Evolutionary conservation across 2,113 vertebrate genomes (phyloP), one percentile per base, ranked within the genome.

Genomic region (Uropsilus gracilis): DNA sequence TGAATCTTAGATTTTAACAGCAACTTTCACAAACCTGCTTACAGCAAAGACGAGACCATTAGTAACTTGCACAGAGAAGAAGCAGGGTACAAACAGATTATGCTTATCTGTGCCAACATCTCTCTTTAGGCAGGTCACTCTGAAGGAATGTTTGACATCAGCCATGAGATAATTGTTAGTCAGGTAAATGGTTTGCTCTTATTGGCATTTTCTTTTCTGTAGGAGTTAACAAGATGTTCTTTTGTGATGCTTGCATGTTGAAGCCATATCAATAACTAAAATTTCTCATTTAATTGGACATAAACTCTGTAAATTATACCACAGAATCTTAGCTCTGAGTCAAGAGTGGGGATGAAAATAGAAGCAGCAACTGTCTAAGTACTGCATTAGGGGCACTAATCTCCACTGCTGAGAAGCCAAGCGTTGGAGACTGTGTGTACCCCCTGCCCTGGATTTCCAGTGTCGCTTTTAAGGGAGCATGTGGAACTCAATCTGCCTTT

Each of bases 1-100:
- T 59, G 80, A 89, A 94, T 53, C 48, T 75, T 78, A 94, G 44
- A 71, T 78, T 64, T 63, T 46, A 34, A 44, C 57, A n/a, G 69
- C 5, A n/a, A 42, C 34, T 92, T 94, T 94, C 53, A 28, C 39
- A 66, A 2, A 86, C 7, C 61, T 91, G 20, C 42, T 90, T 90
- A 64, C 39, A 37, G 28, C 26, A 83, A 63, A 86, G 89, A 14
- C 26, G 6, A 24, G 42, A 16, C 57, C 44, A 68, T 39, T 37
- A 30, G 42, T 73, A 61, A n/a, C 34, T 17, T 6, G 86, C 69
- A 8, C 66, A 64, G 34, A 80, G 28, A 44, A 28, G 24, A 28
- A 6, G n/a, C 86, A 64, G 82, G 44, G 34, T n/a, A 5, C 61
- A 46, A 75, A 83, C 76, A 90, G 69, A 32, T 30, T 32, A 6